phyloP scores from a whole-genome alignment of 2,797 vertebrate species.

The Delichon dasypus region DNA sequence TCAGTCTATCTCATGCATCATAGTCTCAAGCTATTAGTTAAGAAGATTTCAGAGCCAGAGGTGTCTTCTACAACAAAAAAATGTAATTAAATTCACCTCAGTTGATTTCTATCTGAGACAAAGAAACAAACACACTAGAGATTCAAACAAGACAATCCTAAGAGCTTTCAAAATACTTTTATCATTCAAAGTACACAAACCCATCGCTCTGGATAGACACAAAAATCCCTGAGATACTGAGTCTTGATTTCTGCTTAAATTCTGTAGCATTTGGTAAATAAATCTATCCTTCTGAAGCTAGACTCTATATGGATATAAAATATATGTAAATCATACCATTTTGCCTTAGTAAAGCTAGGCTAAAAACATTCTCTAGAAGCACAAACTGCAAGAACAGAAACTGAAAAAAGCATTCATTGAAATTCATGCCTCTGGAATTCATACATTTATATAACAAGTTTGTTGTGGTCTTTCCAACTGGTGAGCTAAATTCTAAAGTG shows the following conservation, averaged over 20 bases:
- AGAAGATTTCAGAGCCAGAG: not conserved
- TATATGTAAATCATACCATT: not conserved
- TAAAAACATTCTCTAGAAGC: constrained; percentile 5
- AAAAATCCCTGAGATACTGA: not conserved
- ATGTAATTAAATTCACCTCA: not conserved
- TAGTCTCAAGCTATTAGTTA: not conserved
- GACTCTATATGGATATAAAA: not conserved
- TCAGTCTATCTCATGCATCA: not conserved
- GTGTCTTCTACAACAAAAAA: not conserved
- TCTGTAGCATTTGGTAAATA: not conserved
- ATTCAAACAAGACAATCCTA: not conserved
- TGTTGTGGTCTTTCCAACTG: not conserved
- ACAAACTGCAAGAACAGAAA: not conserved
- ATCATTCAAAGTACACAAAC: not conserved
- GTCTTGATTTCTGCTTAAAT: not conserved
- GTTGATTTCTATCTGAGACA: not conserved
- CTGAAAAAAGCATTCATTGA: constrained; percentile 1
- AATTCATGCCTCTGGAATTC: not conserved
- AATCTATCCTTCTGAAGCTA: not conserved
- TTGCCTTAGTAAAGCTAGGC: not conserved
- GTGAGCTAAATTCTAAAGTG: not conserved
- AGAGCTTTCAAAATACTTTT: not conserved
- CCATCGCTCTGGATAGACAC: not conserved
- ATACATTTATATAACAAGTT: not conserved
- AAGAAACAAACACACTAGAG: not conserved